Percentiles rank a stretch among this genome's conserved stretches.
Evolutionary conservation across 2,888 invertebrate genomes (phyloP).

Genomic region (Cinara cedri): DNA sequence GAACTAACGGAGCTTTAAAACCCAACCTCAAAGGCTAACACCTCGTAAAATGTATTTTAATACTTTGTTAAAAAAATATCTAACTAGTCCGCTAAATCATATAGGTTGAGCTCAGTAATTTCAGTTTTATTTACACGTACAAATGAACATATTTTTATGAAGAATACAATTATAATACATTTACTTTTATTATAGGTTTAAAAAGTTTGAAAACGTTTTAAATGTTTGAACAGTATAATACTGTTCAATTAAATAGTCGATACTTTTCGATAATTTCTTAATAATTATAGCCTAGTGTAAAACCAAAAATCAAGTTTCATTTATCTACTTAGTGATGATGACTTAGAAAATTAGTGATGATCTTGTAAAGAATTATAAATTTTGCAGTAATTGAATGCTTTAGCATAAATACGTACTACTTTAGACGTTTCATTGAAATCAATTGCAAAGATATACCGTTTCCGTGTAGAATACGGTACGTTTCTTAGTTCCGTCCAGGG

Average conservation of each 20-base stretch:
- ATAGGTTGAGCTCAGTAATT: neutral
- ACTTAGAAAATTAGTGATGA: no score
- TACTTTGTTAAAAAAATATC: neutral
- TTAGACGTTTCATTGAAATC: constrained; percentile 6
- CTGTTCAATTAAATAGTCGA: no score
- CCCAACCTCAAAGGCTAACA: constrained; percentile 5
- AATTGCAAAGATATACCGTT: neutral
- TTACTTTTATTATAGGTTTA: no score
- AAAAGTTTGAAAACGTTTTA: no score
- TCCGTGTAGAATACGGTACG: neutral
- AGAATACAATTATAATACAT: no score
- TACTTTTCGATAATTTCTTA: no score
- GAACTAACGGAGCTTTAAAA: neutral
- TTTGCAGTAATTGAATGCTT: neutral
- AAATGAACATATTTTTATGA: neutral
- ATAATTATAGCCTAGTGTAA: no score
- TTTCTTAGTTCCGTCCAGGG: neutral
- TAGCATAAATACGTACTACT: neutral
- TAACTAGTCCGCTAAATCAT: constrained; percentile 17
- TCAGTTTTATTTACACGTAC: constrained; percentile 21
- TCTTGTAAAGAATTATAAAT: no score
- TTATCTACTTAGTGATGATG: no score
- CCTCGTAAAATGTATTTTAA: constrained; percentile 18
- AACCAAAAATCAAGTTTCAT: no score
- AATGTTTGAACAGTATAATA: no score